phyloP scores from a whole-genome alignment of 2,888 invertebrate genomes.

The Melipona bicolor region DNA sequence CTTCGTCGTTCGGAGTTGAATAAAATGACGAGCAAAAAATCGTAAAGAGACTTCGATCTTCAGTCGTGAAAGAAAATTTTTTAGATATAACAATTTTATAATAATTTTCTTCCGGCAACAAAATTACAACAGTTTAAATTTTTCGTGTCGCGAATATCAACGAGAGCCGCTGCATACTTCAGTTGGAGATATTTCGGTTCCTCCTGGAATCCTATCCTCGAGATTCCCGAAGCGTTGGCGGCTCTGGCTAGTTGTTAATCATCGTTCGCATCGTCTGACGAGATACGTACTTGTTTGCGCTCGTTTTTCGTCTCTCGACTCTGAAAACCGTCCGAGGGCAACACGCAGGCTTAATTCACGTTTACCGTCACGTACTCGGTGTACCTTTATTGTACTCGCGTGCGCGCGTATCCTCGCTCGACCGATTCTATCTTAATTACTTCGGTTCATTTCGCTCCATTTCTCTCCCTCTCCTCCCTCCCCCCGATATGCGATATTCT shows the following conservation, averaged over 20 bases:
- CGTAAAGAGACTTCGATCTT: no score
- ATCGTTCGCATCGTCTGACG: slow-evolving; percentile 48
- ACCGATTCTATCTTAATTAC: slow-evolving; percentile 49
- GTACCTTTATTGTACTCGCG: slow-evolving; percentile 24
- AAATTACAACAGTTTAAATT: no score
- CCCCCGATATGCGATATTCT: background rate
- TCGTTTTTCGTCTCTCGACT: slow-evolving; percentile 45
- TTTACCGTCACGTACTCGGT: slow-evolving; percentile 32
- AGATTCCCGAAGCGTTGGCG: slow-evolving; percentile 31
- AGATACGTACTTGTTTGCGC: slow-evolving; percentile 37
- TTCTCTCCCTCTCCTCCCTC: background rate
- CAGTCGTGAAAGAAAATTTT: no score
- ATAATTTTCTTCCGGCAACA: no score
- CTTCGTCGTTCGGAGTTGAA: no score
- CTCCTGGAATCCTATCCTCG: slow-evolving; percentile 2
- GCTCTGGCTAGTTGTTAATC: slow-evolving; percentile 40
- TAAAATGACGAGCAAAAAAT: no score
- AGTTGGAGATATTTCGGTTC: slow-evolving; percentile 26
- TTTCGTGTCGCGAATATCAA: no score
- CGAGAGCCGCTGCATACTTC: no score
- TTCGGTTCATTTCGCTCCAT: slow-evolving; percentile 35
- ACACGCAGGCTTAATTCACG: slow-evolving; percentile 40
- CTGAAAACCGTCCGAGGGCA: slow-evolving; percentile 34
- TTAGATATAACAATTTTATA: no score
- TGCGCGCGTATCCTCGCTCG: slow-evolving; percentile 7